phyloP scores from a whole-genome alignment of 1,140 invertebrate genomes.

The Potamilus streckersoni region DNA sequence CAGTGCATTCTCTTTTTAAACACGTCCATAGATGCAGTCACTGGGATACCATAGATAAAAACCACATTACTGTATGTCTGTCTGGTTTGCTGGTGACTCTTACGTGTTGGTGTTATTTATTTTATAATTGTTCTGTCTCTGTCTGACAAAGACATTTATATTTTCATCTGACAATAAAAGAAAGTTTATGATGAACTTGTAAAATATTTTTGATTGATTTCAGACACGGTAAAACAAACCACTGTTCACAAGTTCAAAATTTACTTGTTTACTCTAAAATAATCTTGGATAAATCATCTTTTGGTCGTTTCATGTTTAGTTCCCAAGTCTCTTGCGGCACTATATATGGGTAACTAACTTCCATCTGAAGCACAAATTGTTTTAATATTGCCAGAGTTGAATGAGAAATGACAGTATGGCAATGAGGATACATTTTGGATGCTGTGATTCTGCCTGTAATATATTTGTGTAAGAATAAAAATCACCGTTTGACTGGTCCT shows the following conservation, averaged over 20 bases:
- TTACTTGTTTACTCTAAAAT: conserved; percentile 15
- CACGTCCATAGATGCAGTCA: too few relatives aligned
- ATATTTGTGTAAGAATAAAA: conserved; percentile 30
- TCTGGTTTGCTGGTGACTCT: too few relatives aligned
- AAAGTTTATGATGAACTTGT: too few relatives aligned
- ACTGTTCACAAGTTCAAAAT: conserved; percentile 1
- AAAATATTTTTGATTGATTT: too few relatives aligned
- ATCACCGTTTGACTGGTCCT: conserved; percentile 25
- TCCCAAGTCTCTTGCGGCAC: conserved; percentile 33
- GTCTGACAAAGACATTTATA: too few relatives aligned
- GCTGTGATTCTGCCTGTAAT: conserved; percentile 37
- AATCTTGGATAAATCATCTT: conserved; percentile 1
- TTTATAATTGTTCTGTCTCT: too few relatives aligned
- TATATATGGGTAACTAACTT: background rate
- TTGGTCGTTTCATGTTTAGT: conserved; percentile 29
- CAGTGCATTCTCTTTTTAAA: too few relatives aligned
- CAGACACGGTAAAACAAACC: conserved; percentile 15
- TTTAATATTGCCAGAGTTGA: conserved; percentile 24
- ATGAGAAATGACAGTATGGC: conserved; percentile 8
- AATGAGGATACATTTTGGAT: conserved; percentile 30
- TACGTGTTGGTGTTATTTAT: too few relatives aligned
- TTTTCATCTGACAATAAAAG: too few relatives aligned
- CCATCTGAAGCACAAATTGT: conserved; percentile 30
- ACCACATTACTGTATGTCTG: too few relatives aligned
- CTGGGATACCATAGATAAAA: too few relatives aligned